Percentiles rank a stretch among this genome's conserved stretches.
These are phyloP conservation scores for Horisme vitalbata DNA, from an alignment of 2,888 invertebrate species.

Conservation along the genomic window DNA sequence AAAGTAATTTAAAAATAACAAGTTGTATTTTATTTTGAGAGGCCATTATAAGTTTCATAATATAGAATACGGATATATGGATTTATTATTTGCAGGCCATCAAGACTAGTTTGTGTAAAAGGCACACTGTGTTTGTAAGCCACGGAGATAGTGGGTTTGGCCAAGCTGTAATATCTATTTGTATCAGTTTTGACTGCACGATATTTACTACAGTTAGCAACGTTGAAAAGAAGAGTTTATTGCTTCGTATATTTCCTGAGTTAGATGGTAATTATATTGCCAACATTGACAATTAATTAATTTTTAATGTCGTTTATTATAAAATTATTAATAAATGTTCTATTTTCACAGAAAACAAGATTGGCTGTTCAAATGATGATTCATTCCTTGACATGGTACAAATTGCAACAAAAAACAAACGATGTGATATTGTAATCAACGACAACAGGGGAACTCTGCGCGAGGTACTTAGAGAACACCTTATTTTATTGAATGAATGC, in stretches of 20 bases:
- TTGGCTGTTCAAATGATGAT: constrained; percentile 8
- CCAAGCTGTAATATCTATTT: constrained; percentile 30
- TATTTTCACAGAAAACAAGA: constrained; percentile 14
- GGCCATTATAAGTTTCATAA: too few species aligned
- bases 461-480: constrained; percentile 12
- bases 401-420: constrained; percentile 3
- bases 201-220: constrained; percentile 26
- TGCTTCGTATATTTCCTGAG: constrained; percentile 10
- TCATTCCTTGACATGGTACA: constrained; percentile 4
- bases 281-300: too few species aligned
- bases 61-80: too few species aligned
- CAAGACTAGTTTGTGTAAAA: neutral
- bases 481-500: too few species aligned
- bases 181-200: constrained; percentile 15
- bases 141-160: constrained; percentile 26
- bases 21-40: too few species aligned
- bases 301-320: neutral
- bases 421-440: constrained; percentile 17
- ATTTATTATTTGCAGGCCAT: constrained; percentile 18
- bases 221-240: constrained; percentile 15
- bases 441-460: constrained; percentile 6
- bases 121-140: constrained; percentile 16
- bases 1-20: too few species aligned
- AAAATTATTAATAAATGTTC: too few species aligned
- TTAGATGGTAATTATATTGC: constrained; percentile 16